Conservation (phyloP, 2,797 vertebrate species). For the Rhinatrema bivittatum region DNA sequence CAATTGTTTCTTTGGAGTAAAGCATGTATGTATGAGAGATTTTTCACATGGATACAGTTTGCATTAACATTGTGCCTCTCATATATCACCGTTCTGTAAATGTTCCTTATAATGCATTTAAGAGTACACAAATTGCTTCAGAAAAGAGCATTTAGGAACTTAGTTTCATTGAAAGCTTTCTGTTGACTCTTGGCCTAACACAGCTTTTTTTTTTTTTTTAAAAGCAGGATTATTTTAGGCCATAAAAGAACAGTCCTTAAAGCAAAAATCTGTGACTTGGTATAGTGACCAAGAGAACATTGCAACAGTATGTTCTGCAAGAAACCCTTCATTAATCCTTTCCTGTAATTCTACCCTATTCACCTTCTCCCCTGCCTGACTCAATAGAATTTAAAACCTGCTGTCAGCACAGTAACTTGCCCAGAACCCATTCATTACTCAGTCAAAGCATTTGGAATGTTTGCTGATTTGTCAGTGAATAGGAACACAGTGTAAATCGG, state of each 20-base stretch:
- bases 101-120: conserved; percentile 65
- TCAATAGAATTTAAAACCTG: conserved; percentile 63
- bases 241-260: conserved; percentile 52
- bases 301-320: conserved; percentile 49
- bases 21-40: too few species aligned
- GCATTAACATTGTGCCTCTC: conserved; percentile 48
- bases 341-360: conserved; percentile 60
- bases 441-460: conserved; percentile 51
- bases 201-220: too few species aligned
- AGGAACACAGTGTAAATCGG: conserved; percentile 44
- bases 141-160: conserved; percentile 57
- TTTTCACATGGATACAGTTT: too few species aligned
- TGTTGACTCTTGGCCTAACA: conserved; percentile 55
- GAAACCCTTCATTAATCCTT: conserved; percentile 62
- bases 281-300: conserved; percentile 52
- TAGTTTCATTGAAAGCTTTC: conserved; percentile 65
- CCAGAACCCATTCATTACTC: conserved; percentile 58
- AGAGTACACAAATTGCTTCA: conserved; percentile 61
- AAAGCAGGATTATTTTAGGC: conserved; percentile 59
- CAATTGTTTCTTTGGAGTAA: too few species aligned
- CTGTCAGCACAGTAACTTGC: conserved; percentile 52
- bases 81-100: conserved; percentile 46
- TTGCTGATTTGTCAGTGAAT: conserved; percentile 54
- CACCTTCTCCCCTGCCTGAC: conserved; percentile 48
- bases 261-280: conserved; percentile 47